Conservation (phyloP, 2,797 vertebrate species). For the Pipistrellus pygmaeus region DNA sequence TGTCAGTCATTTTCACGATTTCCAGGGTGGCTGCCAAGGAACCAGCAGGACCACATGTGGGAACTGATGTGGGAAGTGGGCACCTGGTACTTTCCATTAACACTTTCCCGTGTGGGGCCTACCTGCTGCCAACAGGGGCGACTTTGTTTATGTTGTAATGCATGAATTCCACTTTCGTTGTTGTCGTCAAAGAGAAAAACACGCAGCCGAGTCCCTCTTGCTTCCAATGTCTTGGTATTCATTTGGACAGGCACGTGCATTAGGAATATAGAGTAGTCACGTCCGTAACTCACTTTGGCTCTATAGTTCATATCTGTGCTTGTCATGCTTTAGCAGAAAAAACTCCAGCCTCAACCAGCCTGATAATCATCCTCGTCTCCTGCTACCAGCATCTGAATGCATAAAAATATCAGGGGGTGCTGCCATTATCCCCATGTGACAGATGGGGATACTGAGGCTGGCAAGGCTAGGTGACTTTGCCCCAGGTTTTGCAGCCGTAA, state of each 20-base stretch:
- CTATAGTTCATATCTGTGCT: background rate
- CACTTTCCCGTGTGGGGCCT: background rate
- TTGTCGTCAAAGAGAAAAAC: background rate
- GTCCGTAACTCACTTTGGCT: rapidly evolving
- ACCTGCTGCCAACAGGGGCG: background rate
- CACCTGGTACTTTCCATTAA: conserved; percentile 72
- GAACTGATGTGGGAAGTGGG: background rate
- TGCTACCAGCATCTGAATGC: background rate
- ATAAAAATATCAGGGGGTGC: no score
- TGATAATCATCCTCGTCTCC: background rate
- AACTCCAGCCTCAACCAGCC: rapidly evolving
- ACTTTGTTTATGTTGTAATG: conserved; percentile 41
- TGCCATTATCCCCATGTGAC: rapidly evolving
- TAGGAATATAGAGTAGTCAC: rapidly evolving
- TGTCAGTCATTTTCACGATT: conserved; percentile 63
- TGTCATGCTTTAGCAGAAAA: background rate
- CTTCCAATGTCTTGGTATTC: background rate
- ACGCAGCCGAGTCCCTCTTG: background rate
- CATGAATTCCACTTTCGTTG: background rate
- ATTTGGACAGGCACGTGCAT: background rate
- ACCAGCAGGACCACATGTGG: conserved; percentile 47
- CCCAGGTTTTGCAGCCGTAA: no score
- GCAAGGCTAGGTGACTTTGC: background rate
- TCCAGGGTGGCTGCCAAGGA: conserved; percentile 67
- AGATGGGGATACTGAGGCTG: background rate